Evolutionary conservation across 2,888 invertebrate genomes (phyloP), one percentile per base, ranked within the genome.

Genomic region (Erpobdella octoculata): DNA sequence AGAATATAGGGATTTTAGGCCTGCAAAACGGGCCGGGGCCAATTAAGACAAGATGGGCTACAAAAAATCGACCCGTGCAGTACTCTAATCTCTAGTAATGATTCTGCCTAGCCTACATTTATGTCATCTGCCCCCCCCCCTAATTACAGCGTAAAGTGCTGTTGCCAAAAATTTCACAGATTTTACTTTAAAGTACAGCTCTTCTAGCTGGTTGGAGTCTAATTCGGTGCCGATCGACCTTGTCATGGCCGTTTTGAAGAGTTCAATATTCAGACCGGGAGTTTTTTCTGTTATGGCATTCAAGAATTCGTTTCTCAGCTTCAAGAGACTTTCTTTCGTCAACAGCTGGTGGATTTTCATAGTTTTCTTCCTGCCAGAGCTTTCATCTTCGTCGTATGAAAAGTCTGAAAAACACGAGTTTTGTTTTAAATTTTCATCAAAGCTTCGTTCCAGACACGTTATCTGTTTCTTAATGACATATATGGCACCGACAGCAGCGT

Each of bases 101-200:
- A n/a, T n/a, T n/a, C n/a, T n/a, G n/a, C n/a, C n/a, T n/a, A n/a
- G n/a, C n/a, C n/a, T n/a, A n/a, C n/a, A n/a, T n/a, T n/a, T n/a
- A n/a, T n/a, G n/a, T n/a, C n/a, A n/a, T n/a, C n/a, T n/a, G n/a
- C n/a, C n/a, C n/a, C n/a, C n/a, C n/a, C n/a, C n/a, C n/a, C n/a
- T n/a, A n/a, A n/a, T n/a, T 46, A 5, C 21, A 46, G 5, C 46
- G n/a, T n/a, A n/a, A n/a, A 1, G 18, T n/a, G 46, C 21, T 46
- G 46, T 46, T 46, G 46, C 18, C 46, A 46, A 46, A 46, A 46
- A 3, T 46, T n/a, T n/a, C n/a, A n/a, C n/a, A n/a, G n/a, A n/a
- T n/a, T n/a, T 3, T 6, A 71, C 71, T 35, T 71, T 71, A 21
- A 8, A 53, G 38, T 65, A 71, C 0, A 71, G 53, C 25, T 71